Evolutionary conservation across 2,797 vertebrate genomes (phyloP).

Genomic region (Leptodactylus fallax): DNA sequence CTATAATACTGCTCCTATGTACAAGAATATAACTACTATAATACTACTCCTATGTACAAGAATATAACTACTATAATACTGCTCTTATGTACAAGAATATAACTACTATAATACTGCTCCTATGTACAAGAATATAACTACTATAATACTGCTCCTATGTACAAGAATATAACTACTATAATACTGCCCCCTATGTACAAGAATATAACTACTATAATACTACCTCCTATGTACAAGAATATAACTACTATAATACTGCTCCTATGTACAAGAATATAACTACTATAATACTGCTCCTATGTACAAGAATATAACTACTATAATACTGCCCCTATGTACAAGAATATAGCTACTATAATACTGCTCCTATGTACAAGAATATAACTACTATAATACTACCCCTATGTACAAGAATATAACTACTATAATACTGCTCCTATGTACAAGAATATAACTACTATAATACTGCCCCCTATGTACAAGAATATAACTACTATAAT

Average conservation of each 20-base stretch:
- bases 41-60: neutral
- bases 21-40: conserved; percentile 22
- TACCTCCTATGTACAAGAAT: neutral
- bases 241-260: conserved; percentile 8
- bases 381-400: conserved; percentile 22
- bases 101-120: conserved; percentile 11
- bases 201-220: no score
- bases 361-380: conserved; percentile 12
- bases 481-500: conserved; percentile 15
- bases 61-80: neutral
- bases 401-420: conserved; percentile 19
- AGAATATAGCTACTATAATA: conserved; percentile 19
- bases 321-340: conserved; percentile 13
- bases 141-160: neutral
- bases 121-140: conserved; percentile 1
- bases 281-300: neutral
- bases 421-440: neutral
- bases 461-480: conserved; percentile 1
- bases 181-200: no score
- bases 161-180: no score
- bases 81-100: neutral
- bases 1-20: conserved; percentile 8
- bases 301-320: neutral
- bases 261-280: conserved; percentile 11
- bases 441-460: conserved; percentile 11